Base-by-base conservation (phyloP, 1,140 invertebrate genomes). In the Dinothrombium tinctorium region DNA sequence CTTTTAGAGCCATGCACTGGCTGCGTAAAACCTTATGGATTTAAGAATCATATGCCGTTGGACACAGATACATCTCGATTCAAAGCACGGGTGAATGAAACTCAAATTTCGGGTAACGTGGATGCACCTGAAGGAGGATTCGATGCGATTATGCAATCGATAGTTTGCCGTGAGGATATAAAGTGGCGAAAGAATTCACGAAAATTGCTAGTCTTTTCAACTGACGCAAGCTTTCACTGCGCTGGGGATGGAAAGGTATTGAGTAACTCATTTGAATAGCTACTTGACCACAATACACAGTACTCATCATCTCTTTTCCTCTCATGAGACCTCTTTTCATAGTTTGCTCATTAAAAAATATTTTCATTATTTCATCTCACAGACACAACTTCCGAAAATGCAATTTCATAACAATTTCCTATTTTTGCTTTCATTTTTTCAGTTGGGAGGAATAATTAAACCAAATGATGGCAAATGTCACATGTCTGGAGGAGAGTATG, bases 121-220 rank as follows among this genome's bases (percentile, higher is more conserved):
- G 90, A 98, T 60, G 82, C 84, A 4, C 92, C 92, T 0, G 94
- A 99, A 60, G 94, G 39, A 12, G 90, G 92, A 8, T 94, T 99
- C 58, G 94, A 99, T 65, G 94, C 90, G 9, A 80, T 99, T 36
- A 95, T 99, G 83, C 94, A 99, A 37, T 47, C 47, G 3, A 50
- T 53, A 22, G 50, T 52, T 12, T 53, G 51, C 28, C 29, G 47
- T 26, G 33, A 51, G 31, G 43, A 60, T 33, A 67, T 69, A 43
- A 81, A 84, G 17, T 86, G 81, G 81, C 63, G 90, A 35, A 71
- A 82, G 43, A 73, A 84, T 51, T 86, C 90, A 4, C 68, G 90
- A 47, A 73, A 84, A 50, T 68, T 99, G 46, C 63, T 99, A 0
- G 79, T 99, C 2, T 95, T 95, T 63, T 92, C 89, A 5, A 95